Conservation (phyloP, 1,140 invertebrate species). For the Capitella teleta region DNA sequence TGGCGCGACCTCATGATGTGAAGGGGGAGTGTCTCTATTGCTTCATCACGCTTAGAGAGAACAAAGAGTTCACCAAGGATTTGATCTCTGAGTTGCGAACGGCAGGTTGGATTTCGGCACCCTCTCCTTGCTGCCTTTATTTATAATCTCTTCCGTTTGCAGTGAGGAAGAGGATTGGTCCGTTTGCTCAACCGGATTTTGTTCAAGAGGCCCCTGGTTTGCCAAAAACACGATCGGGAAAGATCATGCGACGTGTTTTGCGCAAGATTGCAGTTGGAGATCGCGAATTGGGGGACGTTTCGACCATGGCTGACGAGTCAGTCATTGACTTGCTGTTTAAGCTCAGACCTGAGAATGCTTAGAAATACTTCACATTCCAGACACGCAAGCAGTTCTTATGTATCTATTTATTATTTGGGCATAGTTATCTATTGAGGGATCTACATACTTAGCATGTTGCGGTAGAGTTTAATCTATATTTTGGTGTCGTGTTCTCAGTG, state of each 20-base stretch:
- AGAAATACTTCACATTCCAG: too few relatives aligned
- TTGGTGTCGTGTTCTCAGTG: too few relatives aligned
- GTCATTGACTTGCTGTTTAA: conserved; percentile 51
- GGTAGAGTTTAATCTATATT: too few relatives aligned
- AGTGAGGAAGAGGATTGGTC: conserved; percentile 85
- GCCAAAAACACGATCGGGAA: conserved; percentile 43
- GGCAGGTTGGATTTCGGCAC: too few relatives aligned
- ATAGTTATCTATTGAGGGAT: too few relatives aligned
- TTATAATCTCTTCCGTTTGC: conserved; percentile 23
- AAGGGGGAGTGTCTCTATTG: conserved; percentile 43
- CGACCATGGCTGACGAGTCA: conserved; percentile 77
- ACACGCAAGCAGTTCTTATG: too few relatives aligned
- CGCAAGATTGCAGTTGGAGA: conserved; percentile 36
- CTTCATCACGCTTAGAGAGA: conserved; percentile 40
- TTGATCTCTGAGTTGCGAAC: too few relatives aligned
- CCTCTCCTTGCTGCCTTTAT: too few relatives aligned
- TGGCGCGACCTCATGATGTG: conserved; percentile 45
- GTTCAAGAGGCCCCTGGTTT: conserved; percentile 32
- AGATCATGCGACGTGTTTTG: conserved; percentile 45
- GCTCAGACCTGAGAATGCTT: conserved; percentile 8
- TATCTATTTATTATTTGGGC: too few relatives aligned
- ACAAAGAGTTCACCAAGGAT: too few relatives aligned
- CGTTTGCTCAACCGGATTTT: conserved; percentile 84
- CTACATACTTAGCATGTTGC: too few relatives aligned
- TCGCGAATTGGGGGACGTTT: conserved; percentile 69